Evolutionary conservation across 2,113 vertebrate species (phyloP), one percentile per base, ranked within the genome.

Genomic region (Channa argus): DNA sequence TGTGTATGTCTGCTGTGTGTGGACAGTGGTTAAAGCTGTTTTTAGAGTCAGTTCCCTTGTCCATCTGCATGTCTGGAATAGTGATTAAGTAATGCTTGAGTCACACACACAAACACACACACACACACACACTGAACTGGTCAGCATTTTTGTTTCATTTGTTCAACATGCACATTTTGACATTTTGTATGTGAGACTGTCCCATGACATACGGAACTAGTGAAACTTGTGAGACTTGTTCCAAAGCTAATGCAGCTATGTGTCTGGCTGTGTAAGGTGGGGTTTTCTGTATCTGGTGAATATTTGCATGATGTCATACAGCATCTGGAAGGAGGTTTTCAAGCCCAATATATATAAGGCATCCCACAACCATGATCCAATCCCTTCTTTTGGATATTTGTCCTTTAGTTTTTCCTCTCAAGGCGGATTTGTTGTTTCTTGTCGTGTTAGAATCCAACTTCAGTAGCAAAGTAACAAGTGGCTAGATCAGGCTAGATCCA

Each of bases 1-100:
- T 53, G 69, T 64, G 77, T 56, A 43, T 41, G 62, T 53, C 6
- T 8, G 52, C 15, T 45, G 13, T 63, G 45, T 33, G 74, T 8
- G 69, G 68, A 66, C 77, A 37, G 67, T 11, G 72, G 81, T 87
- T 66, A 55, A 66, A 71, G 80, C 63, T 66, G 56, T 85, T 84
- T 82, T 78, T 65, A 80, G 82, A 71, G 75, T 15, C 7, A 24
- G 65, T 82, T 67, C 72, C 51, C 53, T 56, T 34, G 63, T 86
- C 87, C 83, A 79, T 90, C 78, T 79, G 80, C 76, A 80, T 66
- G 86, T 82, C 84, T 86, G 74, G 78, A 65, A 47, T 63, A 59
- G 59, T 55, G 77, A 70, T 88, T 71, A 61, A 62, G 76, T 73
- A 69, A 80, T 14, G 78, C 56, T 54, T 67, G 83, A 88, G 81